A percentile compares a stretch with the other conserved stretches of the same genome.
phyloP scores from a whole-genome alignment of 2,113 vertebrate genomes.

The Cromileptes altivelis region DNA sequence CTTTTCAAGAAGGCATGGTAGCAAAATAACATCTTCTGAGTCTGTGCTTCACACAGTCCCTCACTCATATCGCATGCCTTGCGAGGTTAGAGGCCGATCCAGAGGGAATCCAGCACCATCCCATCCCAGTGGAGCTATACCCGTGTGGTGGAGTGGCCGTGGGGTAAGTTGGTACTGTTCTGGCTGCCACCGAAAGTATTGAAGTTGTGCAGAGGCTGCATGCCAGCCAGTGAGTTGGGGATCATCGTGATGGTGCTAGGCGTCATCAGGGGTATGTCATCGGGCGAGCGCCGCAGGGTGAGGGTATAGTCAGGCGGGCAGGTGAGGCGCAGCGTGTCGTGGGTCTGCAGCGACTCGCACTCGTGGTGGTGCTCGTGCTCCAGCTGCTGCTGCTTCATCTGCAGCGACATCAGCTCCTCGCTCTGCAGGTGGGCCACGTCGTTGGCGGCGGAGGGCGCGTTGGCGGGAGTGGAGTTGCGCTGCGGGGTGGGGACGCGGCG shows the following conservation, averaged over 20 bases:
- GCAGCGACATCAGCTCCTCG: constrained; percentile 94
- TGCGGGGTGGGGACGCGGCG: constrained; percentile 90
- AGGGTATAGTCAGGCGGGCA: constrained; percentile 86
- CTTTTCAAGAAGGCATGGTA: constrained; percentile 83
- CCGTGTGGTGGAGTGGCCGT: constrained; percentile 95
- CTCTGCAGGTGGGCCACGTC: constrained; percentile 92
- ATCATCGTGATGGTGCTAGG: constrained; percentile 97
- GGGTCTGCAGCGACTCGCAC: constrained; percentile 89
- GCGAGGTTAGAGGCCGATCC: constrained; percentile 3
- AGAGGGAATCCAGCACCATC: background rate
- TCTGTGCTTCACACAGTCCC: constrained; percentile 63
- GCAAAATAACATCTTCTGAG: constrained; percentile 86
- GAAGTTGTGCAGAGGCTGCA: constrained; percentile 96
- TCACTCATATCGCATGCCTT: constrained; percentile 28
- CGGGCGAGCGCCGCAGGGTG: constrained; percentile 77
- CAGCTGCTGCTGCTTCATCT: constrained; percentile 93
- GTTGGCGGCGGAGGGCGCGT: constrained; percentile 76
- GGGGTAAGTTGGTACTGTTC: constrained; percentile 95
- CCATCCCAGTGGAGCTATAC: constrained; percentile 89
- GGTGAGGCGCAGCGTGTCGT: constrained; percentile 89
- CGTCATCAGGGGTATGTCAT: constrained; percentile 84
- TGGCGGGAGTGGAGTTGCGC: constrained; percentile 74
- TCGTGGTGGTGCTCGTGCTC: constrained; percentile 90
- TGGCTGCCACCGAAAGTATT: constrained; percentile 93
- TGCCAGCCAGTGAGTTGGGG: constrained; percentile 92